Percentiles rank a stretch among this genome's conserved stretches.
phyloP scores from a whole-genome alignment of 1,140 invertebrate species.

The Leptinotarsa defecta region DNA sequence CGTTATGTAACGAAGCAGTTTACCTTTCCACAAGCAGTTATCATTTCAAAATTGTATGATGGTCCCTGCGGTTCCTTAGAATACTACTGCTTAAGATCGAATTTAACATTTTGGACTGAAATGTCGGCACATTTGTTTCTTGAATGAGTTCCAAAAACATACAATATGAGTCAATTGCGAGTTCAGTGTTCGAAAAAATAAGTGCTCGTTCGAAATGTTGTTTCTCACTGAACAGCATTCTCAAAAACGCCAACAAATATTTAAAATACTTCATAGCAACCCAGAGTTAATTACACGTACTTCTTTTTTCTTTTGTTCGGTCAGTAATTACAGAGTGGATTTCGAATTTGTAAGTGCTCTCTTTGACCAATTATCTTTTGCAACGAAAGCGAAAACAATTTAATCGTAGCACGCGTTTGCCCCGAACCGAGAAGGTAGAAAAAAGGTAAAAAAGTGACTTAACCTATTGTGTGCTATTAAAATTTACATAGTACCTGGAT shows the following conservation, averaged over 20 bases:
- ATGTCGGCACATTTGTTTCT: too few relatives aligned
- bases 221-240: not conserved
- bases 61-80: too few relatives aligned
- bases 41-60: too few relatives aligned
- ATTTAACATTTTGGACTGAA: too few relatives aligned
- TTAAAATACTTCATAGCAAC: not conserved
- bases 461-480: conserved; percentile 11
- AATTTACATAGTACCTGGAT: conserved; percentile 2
- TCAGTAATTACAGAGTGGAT: conserved; percentile 3
- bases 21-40: too few relatives aligned
- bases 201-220: too few relatives aligned
- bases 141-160: too few relatives aligned
- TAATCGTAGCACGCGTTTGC: conserved; percentile 16
- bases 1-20: too few relatives aligned
- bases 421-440: not conserved
- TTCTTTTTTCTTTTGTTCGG: conserved; percentile 5
- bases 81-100: too few relatives aligned
- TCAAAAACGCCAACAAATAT: not conserved
- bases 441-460: not conserved
- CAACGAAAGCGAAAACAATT: conserved; percentile 18
- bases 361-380: conserved; percentile 16
- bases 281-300: conserved; percentile 9
- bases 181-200: too few relatives aligned
- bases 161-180: too few relatives aligned
- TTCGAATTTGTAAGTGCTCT: conserved; percentile 11